Percentiles rank a stretch among this genome's conserved stretches.
Evolutionary conservation across 2,888 invertebrate genomes (phyloP).

Genomic region (Drosophila rellima): DNA sequence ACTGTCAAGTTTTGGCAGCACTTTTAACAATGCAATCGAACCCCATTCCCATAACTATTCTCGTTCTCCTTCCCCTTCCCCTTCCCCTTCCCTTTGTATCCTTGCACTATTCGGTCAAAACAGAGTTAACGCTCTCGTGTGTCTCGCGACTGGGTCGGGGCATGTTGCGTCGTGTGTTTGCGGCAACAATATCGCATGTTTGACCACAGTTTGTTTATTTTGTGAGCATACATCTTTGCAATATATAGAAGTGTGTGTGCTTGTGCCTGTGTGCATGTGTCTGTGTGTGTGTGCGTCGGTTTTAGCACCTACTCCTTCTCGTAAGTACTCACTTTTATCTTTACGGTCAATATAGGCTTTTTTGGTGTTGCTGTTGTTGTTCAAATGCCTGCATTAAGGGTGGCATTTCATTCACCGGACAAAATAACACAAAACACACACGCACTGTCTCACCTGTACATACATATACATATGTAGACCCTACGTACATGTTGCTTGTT

Average conservation of each 20-base stretch:
- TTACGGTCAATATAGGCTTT: constrained; percentile 72
- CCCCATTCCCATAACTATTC: neutral
- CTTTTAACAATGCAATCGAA: too few relatives aligned
- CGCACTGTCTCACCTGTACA: constrained; percentile 3
- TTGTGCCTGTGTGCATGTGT: too few relatives aligned
- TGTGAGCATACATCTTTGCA: constrained; percentile 16
- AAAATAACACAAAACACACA: constrained; percentile 9
- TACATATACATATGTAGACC: constrained; percentile 4
- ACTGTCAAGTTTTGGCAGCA: too few relatives aligned
- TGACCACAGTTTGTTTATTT: constrained; percentile 67
- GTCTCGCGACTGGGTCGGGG: constrained; percentile 43
- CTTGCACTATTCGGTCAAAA: neutral
- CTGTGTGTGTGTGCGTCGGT: constrained; percentile 38
- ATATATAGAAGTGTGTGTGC: neutral
- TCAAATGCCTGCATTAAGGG: constrained; percentile 52
- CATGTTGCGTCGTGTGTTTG: constrained; percentile 29
- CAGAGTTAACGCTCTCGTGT: constrained; percentile 29
- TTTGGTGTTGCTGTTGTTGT: constrained; percentile 9
- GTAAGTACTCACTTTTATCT: constrained; percentile 70
- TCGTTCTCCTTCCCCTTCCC: constrained; percentile 5
- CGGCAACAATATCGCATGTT: constrained; percentile 55
- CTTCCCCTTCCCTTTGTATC: neutral
- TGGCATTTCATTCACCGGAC: constrained; percentile 44
- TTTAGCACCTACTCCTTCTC: constrained; percentile 71
- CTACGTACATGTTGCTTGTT: constrained; percentile 29